Conservation (phyloP, 2,888 invertebrate species). For the Abrostola triplasia region DNA sequence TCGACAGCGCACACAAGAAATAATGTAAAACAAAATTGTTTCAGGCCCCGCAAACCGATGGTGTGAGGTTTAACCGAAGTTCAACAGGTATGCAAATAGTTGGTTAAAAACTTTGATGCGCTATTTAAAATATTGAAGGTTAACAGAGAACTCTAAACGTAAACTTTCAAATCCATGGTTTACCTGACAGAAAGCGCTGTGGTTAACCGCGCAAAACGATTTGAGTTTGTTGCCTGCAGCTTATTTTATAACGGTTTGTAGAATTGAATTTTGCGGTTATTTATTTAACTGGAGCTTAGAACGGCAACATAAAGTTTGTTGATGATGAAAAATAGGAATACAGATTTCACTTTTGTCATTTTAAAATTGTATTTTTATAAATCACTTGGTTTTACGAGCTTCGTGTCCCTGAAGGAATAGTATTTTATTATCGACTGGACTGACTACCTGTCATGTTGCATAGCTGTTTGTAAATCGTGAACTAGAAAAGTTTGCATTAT, state of each 20-base stretch:
- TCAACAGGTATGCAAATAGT: constrained; percentile 78
- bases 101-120: constrained; percentile 63
- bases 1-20: constrained; percentile 54
- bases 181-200: constrained; percentile 81
- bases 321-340: constrained; percentile 54
- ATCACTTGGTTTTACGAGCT: constrained; percentile 33
- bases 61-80: constrained; percentile 57
- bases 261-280: constrained; percentile 88
- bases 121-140: constrained; percentile 75
- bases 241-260: constrained; percentile 87
- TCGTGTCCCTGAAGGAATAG: no score
- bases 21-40: constrained; percentile 66
- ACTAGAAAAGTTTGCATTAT: no score
- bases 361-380: constrained; percentile 43
- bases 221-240: constrained; percentile 84
- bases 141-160: constrained; percentile 73
- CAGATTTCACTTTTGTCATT: constrained; percentile 37
- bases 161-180: constrained; percentile 83
- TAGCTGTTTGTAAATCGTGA: background rate
- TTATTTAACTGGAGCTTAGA: constrained; percentile 82
- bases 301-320: constrained; percentile 62
- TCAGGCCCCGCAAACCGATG: constrained; percentile 54
- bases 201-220: constrained; percentile 87
- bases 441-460: no score
- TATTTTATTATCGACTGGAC: constrained; percentile 11